Evolutionary conservation across 2,113 vertebrate genomes (phyloP).

Genomic region (Podiceps cristatus): DNA sequence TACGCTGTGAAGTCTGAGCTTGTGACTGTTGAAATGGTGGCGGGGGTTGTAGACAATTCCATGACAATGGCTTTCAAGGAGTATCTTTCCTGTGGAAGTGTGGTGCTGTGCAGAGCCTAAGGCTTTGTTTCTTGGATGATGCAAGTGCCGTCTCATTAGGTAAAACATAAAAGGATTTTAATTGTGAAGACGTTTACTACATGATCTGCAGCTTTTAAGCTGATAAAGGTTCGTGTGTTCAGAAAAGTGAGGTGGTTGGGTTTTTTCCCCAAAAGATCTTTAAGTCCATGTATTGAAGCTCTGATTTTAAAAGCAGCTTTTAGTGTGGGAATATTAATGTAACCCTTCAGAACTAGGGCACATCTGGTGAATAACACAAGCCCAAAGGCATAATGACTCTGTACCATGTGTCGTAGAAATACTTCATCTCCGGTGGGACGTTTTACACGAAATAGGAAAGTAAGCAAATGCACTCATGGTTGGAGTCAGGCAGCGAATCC

Average conservation of each 20-base stretch:
- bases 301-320: constrained; percentile 48
- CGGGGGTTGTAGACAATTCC: background rate
- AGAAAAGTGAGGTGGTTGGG: background rate
- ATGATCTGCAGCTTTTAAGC: background rate
- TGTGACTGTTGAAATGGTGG: background rate
- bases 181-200: background rate
- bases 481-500: background rate
- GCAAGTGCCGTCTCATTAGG: background rate
- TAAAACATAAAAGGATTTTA: background rate
- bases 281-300: background rate
- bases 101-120: background rate
- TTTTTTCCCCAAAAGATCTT: background rate
- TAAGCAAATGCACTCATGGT: background rate
- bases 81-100: background rate
- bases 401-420: constrained; percentile 26
- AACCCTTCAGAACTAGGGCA: constrained; percentile 57
- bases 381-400: constrained; percentile 31
- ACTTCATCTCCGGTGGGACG: constrained; percentile 33
- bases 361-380: constrained; percentile 37
- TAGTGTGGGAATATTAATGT: constrained; percentile 27
- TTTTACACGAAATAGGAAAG: background rate
- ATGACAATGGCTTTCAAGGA: constrained; percentile 9
- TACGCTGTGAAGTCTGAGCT: background rate
- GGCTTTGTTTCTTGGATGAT: background rate
- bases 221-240: background rate